A percentile compares a stretch with the other conserved stretches of the same genome.
phyloP scores from a whole-genome alignment of 1,140 invertebrate species.

The Drosophila navojoa region DNA sequence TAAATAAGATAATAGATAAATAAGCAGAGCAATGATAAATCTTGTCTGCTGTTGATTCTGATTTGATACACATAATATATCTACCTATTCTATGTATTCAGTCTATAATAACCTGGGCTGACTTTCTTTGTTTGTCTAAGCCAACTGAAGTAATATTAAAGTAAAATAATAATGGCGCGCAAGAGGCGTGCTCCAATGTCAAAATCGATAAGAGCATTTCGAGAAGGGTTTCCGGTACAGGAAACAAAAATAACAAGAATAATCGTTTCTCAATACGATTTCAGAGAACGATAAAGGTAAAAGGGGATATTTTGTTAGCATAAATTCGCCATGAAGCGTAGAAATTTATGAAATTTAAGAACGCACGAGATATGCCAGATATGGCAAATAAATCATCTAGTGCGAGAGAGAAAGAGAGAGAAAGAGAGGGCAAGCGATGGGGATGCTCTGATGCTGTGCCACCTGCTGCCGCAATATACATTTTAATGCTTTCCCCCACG shows the following conservation, averaged over 20 bases:
- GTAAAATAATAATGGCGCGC: background rate
- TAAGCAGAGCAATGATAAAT: too few relatives aligned
- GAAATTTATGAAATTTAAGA: conserved; percentile 76
- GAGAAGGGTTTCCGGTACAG: background rate
- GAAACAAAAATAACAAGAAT: too few relatives aligned
- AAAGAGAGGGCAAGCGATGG: too few relatives aligned
- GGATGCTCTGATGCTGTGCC: background rate
- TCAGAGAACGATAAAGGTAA: background rate
- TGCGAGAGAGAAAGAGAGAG: background rate
- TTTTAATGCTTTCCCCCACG: conserved; percentile 53
- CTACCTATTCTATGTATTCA: too few relatives aligned
- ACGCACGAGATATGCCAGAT: conserved; percentile 55
- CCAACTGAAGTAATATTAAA: background rate
- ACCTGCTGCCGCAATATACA: conserved; percentile 51
- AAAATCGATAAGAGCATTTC: background rate
- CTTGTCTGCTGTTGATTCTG: too few relatives aligned
- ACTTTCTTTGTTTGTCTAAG: background rate
- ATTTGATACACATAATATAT: too few relatives aligned
- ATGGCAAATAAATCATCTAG: conserved; percentile 73
- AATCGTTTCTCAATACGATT: background rate
- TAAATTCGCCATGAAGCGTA: conserved; percentile 58
- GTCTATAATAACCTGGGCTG: too few relatives aligned
- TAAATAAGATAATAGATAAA: too few relatives aligned
- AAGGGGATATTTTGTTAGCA: conserved; percentile 47
- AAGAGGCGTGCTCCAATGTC: background rate